A percentile compares a stretch with the other conserved stretches of the same genome.
These are phyloP conservation scores for Naja naja DNA, from an alignment of 2,113 vertebrate species.

Conservation along the genomic window DNA sequence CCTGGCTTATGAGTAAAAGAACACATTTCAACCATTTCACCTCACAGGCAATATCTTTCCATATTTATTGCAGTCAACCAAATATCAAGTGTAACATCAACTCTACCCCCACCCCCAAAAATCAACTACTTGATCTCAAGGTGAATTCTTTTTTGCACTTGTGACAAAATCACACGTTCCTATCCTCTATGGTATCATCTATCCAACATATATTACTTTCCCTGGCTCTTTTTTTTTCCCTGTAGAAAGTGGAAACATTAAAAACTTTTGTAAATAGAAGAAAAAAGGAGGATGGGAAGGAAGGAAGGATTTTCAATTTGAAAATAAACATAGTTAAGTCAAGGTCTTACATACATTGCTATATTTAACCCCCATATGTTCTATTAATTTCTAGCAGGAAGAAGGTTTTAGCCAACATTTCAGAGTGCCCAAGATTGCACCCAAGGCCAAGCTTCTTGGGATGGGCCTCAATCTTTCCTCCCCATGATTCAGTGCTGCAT, in stretches of 20 bases:
- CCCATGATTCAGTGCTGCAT: not conserved
- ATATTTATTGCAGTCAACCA: slow-evolving; percentile 10
- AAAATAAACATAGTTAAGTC: not conserved
- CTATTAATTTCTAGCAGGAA: not conserved
- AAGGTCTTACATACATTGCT: not conserved
- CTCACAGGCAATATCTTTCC: slow-evolving; percentile 24
- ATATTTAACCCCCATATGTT: not conserved
- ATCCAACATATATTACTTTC: not conserved
- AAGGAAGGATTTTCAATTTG: not conserved
- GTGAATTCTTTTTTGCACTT: not conserved
- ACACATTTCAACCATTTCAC: slow-evolving; percentile 36
- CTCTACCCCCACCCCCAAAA: rapidly evolving
- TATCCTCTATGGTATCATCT: not conserved
- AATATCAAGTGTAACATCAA: not conserved
- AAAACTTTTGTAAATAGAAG: not conserved
- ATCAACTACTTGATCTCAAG: not conserved
- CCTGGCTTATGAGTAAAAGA: slow-evolving; percentile 3
- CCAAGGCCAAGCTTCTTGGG: not conserved
- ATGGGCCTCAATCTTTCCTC: not conserved
- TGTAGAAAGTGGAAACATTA: not conserved
- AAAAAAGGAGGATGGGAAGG: not conserved
- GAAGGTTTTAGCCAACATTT: not conserved
- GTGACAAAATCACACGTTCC: not conserved
- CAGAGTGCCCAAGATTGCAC: not conserved
- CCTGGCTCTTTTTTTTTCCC: not conserved